These are phyloP conservation scores for Adelges cooleyi DNA, from an alignment of 1,140 invertebrate species.

Conservation along the genomic window DNA sequence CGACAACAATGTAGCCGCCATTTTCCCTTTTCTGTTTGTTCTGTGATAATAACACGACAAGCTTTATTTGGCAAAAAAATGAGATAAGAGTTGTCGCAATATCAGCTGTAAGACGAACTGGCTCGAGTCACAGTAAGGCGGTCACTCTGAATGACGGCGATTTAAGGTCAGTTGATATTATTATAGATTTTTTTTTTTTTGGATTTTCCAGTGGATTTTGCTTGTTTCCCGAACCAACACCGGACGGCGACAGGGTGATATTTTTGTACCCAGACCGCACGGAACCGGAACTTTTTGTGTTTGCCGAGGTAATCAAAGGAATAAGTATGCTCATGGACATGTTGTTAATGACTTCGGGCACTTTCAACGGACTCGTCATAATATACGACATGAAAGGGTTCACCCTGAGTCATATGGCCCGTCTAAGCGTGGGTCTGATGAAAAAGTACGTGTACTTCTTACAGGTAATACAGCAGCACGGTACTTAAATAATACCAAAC, in stretches of 20 bases:
- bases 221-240: neutral
- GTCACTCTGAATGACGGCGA: too few relatives aligned
- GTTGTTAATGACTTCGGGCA: constrained; percentile 10
- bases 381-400: constrained; percentile 24
- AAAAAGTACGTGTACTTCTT: constrained; percentile 26
- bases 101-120: too few relatives aligned
- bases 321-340: constrained; percentile 20
- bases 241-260: neutral
- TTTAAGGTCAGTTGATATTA: too few relatives aligned
- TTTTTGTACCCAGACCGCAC: neutral
- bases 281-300: constrained; percentile 19
- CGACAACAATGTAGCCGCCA: too few relatives aligned
- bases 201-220: neutral
- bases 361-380: constrained; percentile 14
- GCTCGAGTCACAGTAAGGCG: too few relatives aligned
- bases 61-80: too few relatives aligned
- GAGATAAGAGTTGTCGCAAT: too few relatives aligned
- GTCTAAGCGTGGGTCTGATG: constrained; percentile 13
- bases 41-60: too few relatives aligned
- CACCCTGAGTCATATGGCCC: constrained; percentile 10
- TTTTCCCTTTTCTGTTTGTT: too few relatives aligned
- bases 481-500: neutral
- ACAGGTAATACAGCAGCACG: constrained; percentile 28
- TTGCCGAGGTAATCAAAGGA: constrained; percentile 18
- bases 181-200: too few relatives aligned